phyloP scores from a whole-genome alignment of 2,888 invertebrate genomes.

The Drosophila leonis region DNA sequence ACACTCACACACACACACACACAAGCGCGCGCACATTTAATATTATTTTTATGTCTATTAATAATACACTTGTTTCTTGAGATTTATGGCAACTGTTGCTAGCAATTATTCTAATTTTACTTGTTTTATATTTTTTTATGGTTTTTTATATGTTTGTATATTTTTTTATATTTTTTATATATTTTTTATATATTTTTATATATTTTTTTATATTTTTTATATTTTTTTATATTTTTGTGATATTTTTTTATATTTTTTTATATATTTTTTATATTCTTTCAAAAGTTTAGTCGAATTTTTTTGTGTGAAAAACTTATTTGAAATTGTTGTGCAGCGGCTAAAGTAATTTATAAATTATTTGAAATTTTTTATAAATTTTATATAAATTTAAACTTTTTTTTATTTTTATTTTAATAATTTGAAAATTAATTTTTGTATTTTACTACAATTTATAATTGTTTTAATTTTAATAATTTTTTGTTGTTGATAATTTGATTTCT shows the following conservation, averaged over 20 bases:
- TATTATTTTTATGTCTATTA: slow-evolving; percentile 20
- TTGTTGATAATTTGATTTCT: neutral
- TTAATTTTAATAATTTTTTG: neutral
- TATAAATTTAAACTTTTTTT: too few relatives aligned
- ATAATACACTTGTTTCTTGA: slow-evolving; percentile 17
- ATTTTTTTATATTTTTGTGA: neutral
- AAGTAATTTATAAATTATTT: slow-evolving; percentile 7
- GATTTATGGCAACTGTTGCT: slow-evolving; percentile 26
- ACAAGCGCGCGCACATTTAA: neutral
- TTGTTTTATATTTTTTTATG: too few relatives aligned
- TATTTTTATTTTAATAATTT: neutral
- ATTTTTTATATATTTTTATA: too few relatives aligned
- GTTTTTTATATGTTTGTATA: neutral
- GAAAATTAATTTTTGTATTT: neutral
- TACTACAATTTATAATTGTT: slow-evolving; percentile 29
- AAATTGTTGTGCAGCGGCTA: slow-evolving; percentile 17
- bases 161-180: too few relatives aligned
- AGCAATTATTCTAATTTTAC: slow-evolving; percentile 8
- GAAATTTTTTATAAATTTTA: neutral
- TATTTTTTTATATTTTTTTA: too few relatives aligned
- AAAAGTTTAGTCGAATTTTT: neutral
- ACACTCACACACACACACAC: neutral
- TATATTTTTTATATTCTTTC: too few relatives aligned
- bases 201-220: too few relatives aligned
- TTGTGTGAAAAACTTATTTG: neutral